Base-by-base conservation (phyloP, 2,797 vertebrate species). In the Botia almorhae region DNA sequence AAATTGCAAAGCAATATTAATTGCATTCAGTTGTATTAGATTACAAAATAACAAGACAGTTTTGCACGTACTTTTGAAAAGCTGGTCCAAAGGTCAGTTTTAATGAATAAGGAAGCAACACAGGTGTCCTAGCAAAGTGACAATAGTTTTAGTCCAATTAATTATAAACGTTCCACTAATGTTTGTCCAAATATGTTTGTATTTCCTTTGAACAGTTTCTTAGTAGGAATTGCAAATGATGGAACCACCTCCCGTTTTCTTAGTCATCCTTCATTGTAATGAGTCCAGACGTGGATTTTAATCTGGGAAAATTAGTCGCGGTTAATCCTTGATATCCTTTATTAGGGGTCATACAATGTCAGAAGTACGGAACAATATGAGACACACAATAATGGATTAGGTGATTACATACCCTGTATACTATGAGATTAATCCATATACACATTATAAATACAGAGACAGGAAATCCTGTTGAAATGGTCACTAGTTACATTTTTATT, bases 221-320 rank as follows among this genome's bases (percentile, higher is more conserved):
- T 1, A 51, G 2, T 16, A 81, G 85, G 90, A 86, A 90, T 90
- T 92, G 89, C 13, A 70, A 81, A 87, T 80, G 83, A 91, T 85
- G 89, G 89, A 89, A 88, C 29, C n/a, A 87, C 82, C 85, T 88
- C 87, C 88, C 74, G 85, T 76, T 74, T 76, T 91, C 91, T 92
- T 91, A 89, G 88, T 89, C 87, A 89, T 91, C 89, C 85, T 82
- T 88, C 87, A 88, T 53, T 70, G 46, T 90, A 87, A 88, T 86
- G 89, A 92, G 85, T 85, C 50, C 87, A 90, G 88, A 89, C 83
- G 82, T 91, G 86, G 90, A 88, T 91, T 93, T 84, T 93, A 94
- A 93, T 92, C 89, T 90, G 86, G 77, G 90, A 86, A 92, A 92
- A 93, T 93, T 90, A 93, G 91, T 93, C 89, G 84, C 85, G 69